Percentiles rank a stretch among this genome's conserved stretches.
Evolutionary conservation across 2,888 invertebrate species (phyloP).

Genomic region (Pyrrhosoma nymphula): DNA sequence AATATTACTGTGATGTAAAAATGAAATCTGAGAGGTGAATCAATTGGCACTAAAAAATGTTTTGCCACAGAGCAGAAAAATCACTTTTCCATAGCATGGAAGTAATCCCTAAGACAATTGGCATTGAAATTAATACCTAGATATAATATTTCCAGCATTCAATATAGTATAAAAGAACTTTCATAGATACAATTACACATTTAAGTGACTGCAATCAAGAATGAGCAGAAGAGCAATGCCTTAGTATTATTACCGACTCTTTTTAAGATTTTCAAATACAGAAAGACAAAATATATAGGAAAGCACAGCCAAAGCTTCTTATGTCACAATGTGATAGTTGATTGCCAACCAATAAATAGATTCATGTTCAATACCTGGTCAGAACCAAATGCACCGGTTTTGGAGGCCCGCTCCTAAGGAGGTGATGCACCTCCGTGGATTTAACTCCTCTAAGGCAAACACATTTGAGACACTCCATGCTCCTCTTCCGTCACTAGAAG

Average conservation of each 20-base stretch:
- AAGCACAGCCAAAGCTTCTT: slow-evolving; percentile 67
- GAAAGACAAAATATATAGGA: slow-evolving; percentile 58
- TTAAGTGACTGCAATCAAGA: slow-evolving; percentile 65
- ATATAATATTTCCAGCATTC: slow-evolving; percentile 45
- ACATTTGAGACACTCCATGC: slow-evolving; percentile 66
- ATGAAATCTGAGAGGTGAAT: slow-evolving; percentile 8
- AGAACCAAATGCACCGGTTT: slow-evolving; percentile 65
- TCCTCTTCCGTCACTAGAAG: slow-evolving; percentile 65
- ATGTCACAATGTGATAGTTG: slow-evolving; percentile 65
- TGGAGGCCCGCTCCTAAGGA: slow-evolving; percentile 64
- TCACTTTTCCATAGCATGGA: slow-evolving; percentile 42
- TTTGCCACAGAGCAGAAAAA: slow-evolving; percentile 27
- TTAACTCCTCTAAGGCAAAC: slow-evolving; percentile 65
- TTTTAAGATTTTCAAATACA: slow-evolving; percentile 22
- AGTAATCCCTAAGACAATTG: slow-evolving; percentile 55
- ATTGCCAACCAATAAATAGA: slow-evolving; percentile 67
- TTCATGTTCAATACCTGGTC: slow-evolving; percentile 65
- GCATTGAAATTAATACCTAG: slow-evolving; percentile 53
- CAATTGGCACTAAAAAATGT: slow-evolving; percentile 1
- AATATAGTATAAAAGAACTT: slow-evolving; percentile 48
- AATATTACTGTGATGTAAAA: slow-evolving; percentile 28
- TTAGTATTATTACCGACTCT: slow-evolving; percentile 63
- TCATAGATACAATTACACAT: slow-evolving; percentile 61
- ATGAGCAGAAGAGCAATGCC: slow-evolving; percentile 67
- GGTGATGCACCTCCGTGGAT: slow-evolving; percentile 63